These are phyloP conservation scores for Mesitornis unicolor DNA, from an alignment of 2,113 vertebrate genomes.

Conservation along the genomic window DNA sequence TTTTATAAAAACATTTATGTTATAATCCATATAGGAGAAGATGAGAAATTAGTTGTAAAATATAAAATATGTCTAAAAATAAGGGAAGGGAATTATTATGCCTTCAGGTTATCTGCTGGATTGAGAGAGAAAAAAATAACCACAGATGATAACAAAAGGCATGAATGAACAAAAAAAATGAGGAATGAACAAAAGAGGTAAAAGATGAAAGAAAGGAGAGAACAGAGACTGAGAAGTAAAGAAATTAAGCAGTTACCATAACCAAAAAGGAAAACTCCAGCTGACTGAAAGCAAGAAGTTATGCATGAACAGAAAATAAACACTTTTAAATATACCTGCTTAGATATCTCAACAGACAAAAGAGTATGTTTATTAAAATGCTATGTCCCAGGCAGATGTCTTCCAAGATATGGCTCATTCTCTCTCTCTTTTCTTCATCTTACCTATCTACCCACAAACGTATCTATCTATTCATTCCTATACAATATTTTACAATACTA, in stretches of 20 bases:
- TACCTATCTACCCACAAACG: too few relatives aligned
- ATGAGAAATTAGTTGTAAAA: conserved; percentile 1
- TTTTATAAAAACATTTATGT: not conserved
- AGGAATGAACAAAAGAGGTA: conserved; percentile 36
- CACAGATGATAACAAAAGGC: conserved; percentile 21
- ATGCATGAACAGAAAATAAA: conserved; percentile 25
- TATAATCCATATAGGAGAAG: not conserved
- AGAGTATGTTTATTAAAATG: not conserved
- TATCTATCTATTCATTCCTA: not conserved
- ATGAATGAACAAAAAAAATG: conserved; percentile 39
- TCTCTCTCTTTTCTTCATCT: not conserved
- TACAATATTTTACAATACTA: not conserved
- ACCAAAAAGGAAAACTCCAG: conserved; percentile 39
- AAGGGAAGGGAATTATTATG: conserved; percentile 15
- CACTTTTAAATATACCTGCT: not conserved
- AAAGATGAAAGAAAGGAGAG: conserved; percentile 47
- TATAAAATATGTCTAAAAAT: conserved; percentile 42
- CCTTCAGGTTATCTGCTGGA: conserved; percentile 44
- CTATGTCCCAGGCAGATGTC: not conserved
- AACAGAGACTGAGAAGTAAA: conserved; percentile 28
- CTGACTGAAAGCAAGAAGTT: conserved; percentile 27
- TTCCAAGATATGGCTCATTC: not conserved
- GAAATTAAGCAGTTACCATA: conserved; percentile 37
- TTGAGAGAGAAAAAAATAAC: not conserved
- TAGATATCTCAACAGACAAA: not conserved